These are phyloP conservation scores for Corythaeola cristata DNA, from an alignment of 2,113 vertebrate genomes.

Conservation along the genomic window DNA sequence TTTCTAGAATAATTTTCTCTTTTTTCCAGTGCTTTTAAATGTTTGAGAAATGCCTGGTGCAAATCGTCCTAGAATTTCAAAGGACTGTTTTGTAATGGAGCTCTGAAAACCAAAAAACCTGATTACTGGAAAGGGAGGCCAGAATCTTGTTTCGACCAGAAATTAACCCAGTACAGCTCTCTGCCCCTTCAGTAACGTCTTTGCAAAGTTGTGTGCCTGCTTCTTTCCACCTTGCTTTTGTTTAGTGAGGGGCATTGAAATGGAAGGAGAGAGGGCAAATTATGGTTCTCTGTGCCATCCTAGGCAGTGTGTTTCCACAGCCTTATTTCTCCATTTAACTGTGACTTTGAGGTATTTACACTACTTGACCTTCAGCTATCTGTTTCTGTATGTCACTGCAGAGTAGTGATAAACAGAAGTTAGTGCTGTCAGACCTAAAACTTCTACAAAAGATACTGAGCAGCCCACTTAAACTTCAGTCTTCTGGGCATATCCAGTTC, in stretches of 20 bases:
- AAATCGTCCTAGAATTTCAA: background rate
- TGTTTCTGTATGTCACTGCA: background rate
- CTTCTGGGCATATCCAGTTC: background rate
- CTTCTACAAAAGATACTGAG: background rate
- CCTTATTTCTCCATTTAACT: background rate
- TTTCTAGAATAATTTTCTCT: background rate
- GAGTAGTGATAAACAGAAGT: background rate
- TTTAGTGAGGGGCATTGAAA: background rate
- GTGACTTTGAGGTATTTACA: background rate
- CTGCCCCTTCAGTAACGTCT: background rate
- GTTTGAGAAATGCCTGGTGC: background rate
- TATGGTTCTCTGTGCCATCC: background rate
- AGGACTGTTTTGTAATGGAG: background rate
- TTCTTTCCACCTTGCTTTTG: background rate
- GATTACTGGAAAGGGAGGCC: background rate
- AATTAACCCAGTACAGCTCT: background rate
- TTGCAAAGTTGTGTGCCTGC: background rate
- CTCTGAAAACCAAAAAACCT: background rate
- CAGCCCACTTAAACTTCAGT: background rate
- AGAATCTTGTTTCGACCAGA: background rate
- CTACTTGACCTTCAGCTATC: background rate
- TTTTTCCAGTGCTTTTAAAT: background rate
- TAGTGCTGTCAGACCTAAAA: background rate
- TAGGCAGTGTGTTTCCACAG: background rate
- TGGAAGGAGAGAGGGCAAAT: background rate